Base-by-base conservation (phyloP, 1,140 invertebrate species). In the Mactra quadrangularis region DNA sequence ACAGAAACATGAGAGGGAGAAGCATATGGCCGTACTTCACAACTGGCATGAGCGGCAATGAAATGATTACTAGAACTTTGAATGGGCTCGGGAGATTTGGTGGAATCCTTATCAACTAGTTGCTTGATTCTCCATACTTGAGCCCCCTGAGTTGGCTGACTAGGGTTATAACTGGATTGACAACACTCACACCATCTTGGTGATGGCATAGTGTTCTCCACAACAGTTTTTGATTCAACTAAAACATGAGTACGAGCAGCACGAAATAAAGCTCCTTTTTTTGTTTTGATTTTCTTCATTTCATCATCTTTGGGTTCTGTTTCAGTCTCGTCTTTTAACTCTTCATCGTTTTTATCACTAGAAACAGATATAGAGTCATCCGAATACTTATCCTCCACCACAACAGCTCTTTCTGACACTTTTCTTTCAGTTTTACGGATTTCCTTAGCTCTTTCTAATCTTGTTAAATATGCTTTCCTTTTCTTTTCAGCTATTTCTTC, bases 61-160 rank as follows among this genome's bases (percentile, higher is more conserved):
- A 84, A 19, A 64, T 87, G 81, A 77, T 82, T 47, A 79, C 84
- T 41, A 47, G 81, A 47, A 59, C 70, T 38, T 22, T 83, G 60
- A 17, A 82, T 64, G 55, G 74, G 76, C 76, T 76, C 60, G 66
- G 84, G 50, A 77, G 84, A 74, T 55, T 85, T 71, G 47, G 83
- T 79, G 0, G 86, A 76, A 27, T 81, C 75, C 45, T 85, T 82
- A n/a, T 87, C 86, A 1, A 74, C 74, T 3, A 66, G 60, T 9
- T 74, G 52, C 33, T 82, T 74, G 22, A 74, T 38, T 45, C 71
- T 50, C 68, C 66, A 66, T 13, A 66, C 53, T 31, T 70, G 38
- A 27, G 55, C 70, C 45, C 64, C 72, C 62, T 70, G 77, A 41
- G 68, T 25, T 29, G 62, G 17, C 35, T 76, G 76, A 50, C 41